Evolutionary conservation across 2,113 vertebrate species (phyloP).

Genomic region (Pleuronectes platessa): DNA sequence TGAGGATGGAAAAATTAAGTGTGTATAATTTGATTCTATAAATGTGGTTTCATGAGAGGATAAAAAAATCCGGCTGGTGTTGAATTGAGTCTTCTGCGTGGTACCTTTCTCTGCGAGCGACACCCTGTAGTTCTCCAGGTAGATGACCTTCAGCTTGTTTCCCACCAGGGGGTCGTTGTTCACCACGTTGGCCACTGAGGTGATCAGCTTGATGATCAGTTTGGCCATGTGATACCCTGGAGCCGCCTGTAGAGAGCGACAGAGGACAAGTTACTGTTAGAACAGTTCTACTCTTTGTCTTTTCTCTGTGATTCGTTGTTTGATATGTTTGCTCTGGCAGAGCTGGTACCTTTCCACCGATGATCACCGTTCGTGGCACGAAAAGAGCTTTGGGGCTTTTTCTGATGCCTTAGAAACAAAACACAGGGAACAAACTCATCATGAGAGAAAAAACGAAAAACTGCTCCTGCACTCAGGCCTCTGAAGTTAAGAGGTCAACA

Average conservation of each 20-base stretch:
- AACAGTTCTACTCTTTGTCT: neutral
- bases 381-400: conserved; percentile 87
- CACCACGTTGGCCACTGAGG: conserved; percentile 89
- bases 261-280: neutral
- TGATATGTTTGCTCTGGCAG: neutral
- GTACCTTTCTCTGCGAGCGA: conserved; percentile 96
- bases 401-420: conserved; percentile 86
- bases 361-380: conserved; percentile 93
- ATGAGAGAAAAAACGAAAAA: neutral
- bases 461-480: neutral
- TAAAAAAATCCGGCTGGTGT: neutral
- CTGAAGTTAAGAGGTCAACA: neutral
- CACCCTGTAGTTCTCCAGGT: conserved; percentile 96
- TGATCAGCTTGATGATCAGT: conserved; percentile 95
- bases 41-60: too few relatives aligned
- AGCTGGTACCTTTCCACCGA: conserved; percentile 91
- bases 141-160: conserved; percentile 94
- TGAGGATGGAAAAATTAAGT: too few relatives aligned
- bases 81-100: neutral
- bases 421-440: neutral
- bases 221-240: conserved; percentile 87
- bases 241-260: conserved; percentile 86
- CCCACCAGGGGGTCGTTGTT: conserved; percentile 92
- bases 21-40: too few relatives aligned
- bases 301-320: neutral